A percentile compares a stretch with the other conserved stretches of the same genome.
These are phyloP conservation scores for Notoglanidium macrostoma DNA, from an alignment of 2,797 vertebrate genomes.

Conservation along the genomic window DNA sequence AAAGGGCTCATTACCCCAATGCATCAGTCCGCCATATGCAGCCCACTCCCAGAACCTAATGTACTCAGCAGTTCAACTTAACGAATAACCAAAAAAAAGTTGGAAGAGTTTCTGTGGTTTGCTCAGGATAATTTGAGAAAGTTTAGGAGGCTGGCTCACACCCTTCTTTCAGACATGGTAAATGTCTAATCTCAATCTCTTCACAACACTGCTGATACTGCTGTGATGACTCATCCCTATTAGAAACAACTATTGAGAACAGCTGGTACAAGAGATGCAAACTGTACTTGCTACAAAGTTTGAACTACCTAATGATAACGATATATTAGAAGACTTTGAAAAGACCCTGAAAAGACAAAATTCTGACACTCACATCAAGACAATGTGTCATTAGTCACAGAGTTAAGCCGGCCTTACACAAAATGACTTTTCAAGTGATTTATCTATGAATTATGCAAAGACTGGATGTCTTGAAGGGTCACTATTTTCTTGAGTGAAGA, in stretches of 20 bases:
- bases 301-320: neutral
- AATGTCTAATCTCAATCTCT: slow-evolving; percentile 38
- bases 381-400: too few relatives aligned
- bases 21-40: slow-evolving; percentile 60
- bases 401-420: too few relatives aligned
- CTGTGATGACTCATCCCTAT: slow-evolving; percentile 28
- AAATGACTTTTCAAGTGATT: too few relatives aligned
- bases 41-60: slow-evolving; percentile 39
- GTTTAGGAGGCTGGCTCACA: slow-evolving; percentile 31
- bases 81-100: neutral
- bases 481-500: too few relatives aligned
- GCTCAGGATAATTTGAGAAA: neutral
- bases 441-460: too few relatives aligned
- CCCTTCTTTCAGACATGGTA: slow-evolving; percentile 1
- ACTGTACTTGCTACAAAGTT: slow-evolving; percentile 6
- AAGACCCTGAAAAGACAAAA: too few relatives aligned
- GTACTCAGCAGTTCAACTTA: slow-evolving; percentile 32
- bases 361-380: too few relatives aligned
- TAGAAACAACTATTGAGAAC: slow-evolving; percentile 12
- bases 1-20: slow-evolving; percentile 80
- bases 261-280: slow-evolving; percentile 1
- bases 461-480: too few relatives aligned
- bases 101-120: slow-evolving; percentile 2
- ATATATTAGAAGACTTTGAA: too few relatives aligned
- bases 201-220: slow-evolving; percentile 25